A percentile compares a stretch with the other conserved stretches of the same genome.
Evolutionary conservation across 2,113 vertebrate species (phyloP).

Genomic region (Arvicanthis niloticus): DNA sequence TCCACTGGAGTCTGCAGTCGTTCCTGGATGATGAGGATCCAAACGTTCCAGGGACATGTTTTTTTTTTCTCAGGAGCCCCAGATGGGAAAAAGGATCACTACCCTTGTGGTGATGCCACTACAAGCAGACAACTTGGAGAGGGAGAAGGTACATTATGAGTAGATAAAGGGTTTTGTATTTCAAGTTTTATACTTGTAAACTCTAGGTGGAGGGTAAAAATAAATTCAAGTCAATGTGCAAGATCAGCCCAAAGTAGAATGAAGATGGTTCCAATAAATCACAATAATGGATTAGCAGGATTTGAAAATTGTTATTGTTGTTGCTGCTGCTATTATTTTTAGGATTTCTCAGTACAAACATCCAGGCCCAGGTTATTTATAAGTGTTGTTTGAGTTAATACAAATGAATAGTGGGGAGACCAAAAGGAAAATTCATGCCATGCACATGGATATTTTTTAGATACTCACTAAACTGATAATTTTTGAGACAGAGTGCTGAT

Average conservation of each 20-base stretch:
- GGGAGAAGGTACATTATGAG: not conserved
- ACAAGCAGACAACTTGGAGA: not conserved
- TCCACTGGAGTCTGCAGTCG: not conserved
- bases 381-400: not conserved
- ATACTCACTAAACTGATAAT: not conserved
- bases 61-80: constrained; percentile 12
- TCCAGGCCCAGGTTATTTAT: not conserved
- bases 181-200: not conserved
- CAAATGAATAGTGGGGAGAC: not conserved
- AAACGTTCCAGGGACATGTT: not conserved
- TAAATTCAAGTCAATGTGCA: constrained; percentile 1
- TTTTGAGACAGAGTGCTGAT: not conserved
- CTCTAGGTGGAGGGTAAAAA: not conserved
- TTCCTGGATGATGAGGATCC: constrained; percentile 7
- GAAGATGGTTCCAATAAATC: not conserved
- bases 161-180: not conserved
- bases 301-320: not conserved
- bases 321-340: not conserved
- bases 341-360: not conserved
- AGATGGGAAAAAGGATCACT: not conserved
- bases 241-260: not conserved
- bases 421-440: not conserved
- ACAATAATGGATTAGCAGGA: not conserved
- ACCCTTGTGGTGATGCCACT: not conserved
- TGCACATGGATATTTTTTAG: not conserved